Conservation (phyloP, 2,113 vertebrate genomes). For the Chaetorhynchus papuensis region DNA sequence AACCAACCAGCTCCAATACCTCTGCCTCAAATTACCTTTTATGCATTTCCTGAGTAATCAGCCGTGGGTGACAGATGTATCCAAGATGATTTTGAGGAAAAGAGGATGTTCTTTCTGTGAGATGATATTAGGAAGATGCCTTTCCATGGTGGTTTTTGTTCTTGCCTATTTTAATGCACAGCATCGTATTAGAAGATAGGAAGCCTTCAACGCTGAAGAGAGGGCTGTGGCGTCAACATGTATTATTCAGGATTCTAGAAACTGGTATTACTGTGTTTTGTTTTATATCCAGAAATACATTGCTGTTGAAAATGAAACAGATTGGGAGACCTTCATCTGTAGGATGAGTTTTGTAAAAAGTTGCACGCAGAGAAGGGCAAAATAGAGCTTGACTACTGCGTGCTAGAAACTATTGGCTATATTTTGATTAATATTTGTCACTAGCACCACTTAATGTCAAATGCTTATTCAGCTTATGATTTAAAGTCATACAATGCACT, state of each 20-base stretch:
- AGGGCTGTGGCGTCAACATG: not conserved
- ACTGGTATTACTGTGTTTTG: not conserved
- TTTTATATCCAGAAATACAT: not conserved
- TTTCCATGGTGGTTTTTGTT: not conserved
- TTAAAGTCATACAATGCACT: not conserved
- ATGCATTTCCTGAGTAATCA: not conserved
- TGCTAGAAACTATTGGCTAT: constrained; percentile 2
- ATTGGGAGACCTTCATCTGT: not conserved
- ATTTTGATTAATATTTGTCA: constrained; percentile 54
- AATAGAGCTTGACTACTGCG: not conserved
- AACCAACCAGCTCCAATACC: not conserved
- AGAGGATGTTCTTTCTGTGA: not conserved
- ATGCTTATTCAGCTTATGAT: constrained; percentile 39
- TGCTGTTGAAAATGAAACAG: not conserved
- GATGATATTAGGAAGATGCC: not conserved
- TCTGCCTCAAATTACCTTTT: not conserved
- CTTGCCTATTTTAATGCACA: not conserved
- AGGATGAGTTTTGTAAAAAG: not conserved
- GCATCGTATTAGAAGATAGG: not conserved
- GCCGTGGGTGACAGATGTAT: not conserved
- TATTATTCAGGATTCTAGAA: not conserved
- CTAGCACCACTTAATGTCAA: constrained; percentile 50
- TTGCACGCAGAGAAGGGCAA: not conserved
- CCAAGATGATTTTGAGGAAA: not conserved
- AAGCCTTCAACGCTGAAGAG: not conserved